phyloP scores from a whole-genome alignment of 2,888 invertebrate species.

The Drosophila seclusa region DNA sequence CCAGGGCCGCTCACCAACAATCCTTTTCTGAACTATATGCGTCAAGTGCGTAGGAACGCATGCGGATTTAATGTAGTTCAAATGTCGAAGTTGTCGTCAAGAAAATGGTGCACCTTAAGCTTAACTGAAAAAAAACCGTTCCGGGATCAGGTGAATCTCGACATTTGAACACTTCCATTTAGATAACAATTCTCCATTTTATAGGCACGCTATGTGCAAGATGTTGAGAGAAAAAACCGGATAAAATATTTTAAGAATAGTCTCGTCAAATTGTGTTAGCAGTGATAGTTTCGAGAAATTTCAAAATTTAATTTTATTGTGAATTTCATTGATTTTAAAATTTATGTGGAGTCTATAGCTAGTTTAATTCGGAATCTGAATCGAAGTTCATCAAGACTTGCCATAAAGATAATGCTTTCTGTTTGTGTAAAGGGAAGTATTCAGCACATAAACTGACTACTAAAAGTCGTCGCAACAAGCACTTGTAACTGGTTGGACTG shows the following conservation, averaged over 20 bases:
- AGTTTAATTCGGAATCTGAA: background rate
- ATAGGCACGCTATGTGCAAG: background rate
- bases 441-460: too few relatives aligned
- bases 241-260: background rate
- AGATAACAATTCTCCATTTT: background rate
- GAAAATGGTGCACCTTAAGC: background rate
- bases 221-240: accelerated
- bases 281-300: too few relatives aligned
- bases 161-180: background rate
- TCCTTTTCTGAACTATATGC: accelerated
- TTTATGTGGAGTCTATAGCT: too few relatives aligned
- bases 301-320: too few relatives aligned
- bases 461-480: too few relatives aligned
- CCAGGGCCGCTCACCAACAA: background rate
- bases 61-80: background rate
- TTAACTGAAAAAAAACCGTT: accelerated
- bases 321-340: too few relatives aligned
- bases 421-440: too few relatives aligned
- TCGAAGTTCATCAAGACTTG: background rate
- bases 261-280: too few relatives aligned
- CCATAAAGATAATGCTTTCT: background rate
- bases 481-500: too few relatives aligned
- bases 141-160: background rate
- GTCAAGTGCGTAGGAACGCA: accelerated
- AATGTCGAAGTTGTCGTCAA: accelerated